Evolutionary conservation across 2,888 invertebrate species (phyloP), one percentile per base, ranked within the genome.

Genomic region (Eupithecia subfuscata): DNA sequence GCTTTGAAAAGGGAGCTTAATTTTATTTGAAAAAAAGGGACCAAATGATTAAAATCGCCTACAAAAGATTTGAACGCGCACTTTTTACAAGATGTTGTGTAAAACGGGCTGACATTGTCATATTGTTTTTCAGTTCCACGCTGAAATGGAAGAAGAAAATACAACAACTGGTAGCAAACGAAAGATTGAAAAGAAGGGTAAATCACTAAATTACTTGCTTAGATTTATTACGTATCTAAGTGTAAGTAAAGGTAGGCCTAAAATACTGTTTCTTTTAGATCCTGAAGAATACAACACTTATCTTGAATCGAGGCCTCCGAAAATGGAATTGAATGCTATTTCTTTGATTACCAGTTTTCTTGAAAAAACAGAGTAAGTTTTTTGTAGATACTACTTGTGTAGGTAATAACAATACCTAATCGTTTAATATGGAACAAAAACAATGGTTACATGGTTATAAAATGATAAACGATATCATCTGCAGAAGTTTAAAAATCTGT

Each of bases 251-350:
- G 7, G 6, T 64, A 18, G 18, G 14, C 34, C 16, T 8, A 34
- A 64, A 64, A 60, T 60, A 12, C 12, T 60, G 64, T 64, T 64
- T 25, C 77, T 88, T 91, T 71, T 81, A 86, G 95, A 96, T 84
- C 95, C 96, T 4, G 95, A 95, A 79, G 92, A 95, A 76, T 97
- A 97, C 84, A 89, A 91, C 34, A 96, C 96, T 0, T 97, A 96
- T 85, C 90, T 97, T 34, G 90, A 93, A 76, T 95, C 96, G 0
- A 94, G 97, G 30, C 97, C 97, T 2, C 87, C 95, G 1, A 89
- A 91, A 68, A 97, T 97, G 97, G 97, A 97, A 92, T 79, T 96
- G 0, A 93, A 96, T 72, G 97, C 97, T 0, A 95, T 97, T 63
- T 88, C 95, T 78, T 86, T 96, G 76, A 95, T 97, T 67, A 94